Percentiles rank a stretch among this genome's conserved stretches.
Conservation (phyloP, 2,888 invertebrate species). For the Maniola hyperantus region DNA sequence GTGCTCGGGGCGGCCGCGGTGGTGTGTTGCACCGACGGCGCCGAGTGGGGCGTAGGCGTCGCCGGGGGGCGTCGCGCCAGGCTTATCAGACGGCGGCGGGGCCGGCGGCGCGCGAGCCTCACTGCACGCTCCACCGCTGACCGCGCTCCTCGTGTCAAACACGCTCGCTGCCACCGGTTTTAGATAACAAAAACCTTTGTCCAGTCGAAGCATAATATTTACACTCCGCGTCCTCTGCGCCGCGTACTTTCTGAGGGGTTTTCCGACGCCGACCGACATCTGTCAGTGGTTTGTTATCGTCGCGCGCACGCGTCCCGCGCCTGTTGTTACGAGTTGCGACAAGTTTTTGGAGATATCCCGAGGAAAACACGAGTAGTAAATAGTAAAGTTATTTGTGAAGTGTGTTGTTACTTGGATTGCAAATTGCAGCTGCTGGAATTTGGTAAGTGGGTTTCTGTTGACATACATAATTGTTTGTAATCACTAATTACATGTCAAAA, state of each 20-base stretch:
- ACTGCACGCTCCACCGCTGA: conserved; percentile 71
- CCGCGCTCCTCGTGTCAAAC: conserved; percentile 70
- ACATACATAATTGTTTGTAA: conserved; percentile 25
- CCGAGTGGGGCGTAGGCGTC: conserved; percentile 81
- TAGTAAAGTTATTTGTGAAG: conserved; percentile 56
- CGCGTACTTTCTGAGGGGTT: conserved; percentile 77
- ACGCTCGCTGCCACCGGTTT: conserved; percentile 72
- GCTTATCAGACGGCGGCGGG: conserved; percentile 81
- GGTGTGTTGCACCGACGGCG: conserved; percentile 75
- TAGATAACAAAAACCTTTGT: conserved; percentile 82
- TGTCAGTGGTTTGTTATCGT: conserved; percentile 73
- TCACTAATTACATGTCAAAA: conserved; percentile 14
- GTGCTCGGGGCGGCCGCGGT: conserved; percentile 66
- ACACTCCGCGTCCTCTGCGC: conserved; percentile 67
- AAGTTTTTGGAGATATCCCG: conserved; percentile 62
- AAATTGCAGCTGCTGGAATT: conserved; percentile 57
- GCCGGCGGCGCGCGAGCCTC: conserved; percentile 80
- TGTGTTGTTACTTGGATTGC: conserved; percentile 70
- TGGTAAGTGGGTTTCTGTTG: conserved; percentile 55
- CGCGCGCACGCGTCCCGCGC: conserved; percentile 72
- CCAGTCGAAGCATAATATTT: conserved; percentile 79
- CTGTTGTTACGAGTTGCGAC: conserved; percentile 71
- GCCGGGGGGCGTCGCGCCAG: conserved; percentile 82
- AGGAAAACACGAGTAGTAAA: conserved; percentile 12
- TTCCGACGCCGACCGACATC: conserved; percentile 74